Base-by-base conservation (phyloP, 2,888 invertebrate species). In the Odontocolon sp. region DNA sequence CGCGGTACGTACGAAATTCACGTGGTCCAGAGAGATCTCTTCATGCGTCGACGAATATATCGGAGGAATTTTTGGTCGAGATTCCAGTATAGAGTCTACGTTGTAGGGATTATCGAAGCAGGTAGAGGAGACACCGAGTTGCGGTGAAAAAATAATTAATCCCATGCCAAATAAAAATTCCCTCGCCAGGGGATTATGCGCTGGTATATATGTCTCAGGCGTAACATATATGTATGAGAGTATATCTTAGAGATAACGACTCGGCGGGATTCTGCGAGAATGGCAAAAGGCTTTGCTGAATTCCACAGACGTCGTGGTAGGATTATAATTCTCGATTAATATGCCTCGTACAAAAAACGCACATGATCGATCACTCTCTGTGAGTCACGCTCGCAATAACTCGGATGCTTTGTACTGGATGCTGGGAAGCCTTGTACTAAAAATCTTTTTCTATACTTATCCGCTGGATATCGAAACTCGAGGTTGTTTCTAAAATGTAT, bases 321-420 rank as follows among this genome's bases (percentile, higher is more conserved):
- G 74, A 84, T 81, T 81, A 82, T 81, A 79, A 81, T 81, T 74
- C 72, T 69, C 70, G 75, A 82, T 84, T 83, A 83, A 84, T 82
- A 81, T 74, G 74, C 70, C 56, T 67, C 70, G 47, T 18, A 68
- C 61, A 42, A 52, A 66, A 57, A 50, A 14, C 9, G 47, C 8
- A 23, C n/a, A 75, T 77, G 78, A 82, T 82, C 73, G 76, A 83
- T 82, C 64, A 78, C 33, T 68, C 56, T 54, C 66, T 61, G 40
- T 16, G 23, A 69, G 57, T 16, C n/a, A 5, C 33, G 21, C 28
- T 40, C 28, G 57, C 66, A 6, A 54, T 14, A 16, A 54, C 16
- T 54, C 33, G 16, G 33, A 54, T 31, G 31, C 54, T 11, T 52
- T 31, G 14, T 21, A 21, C n/a, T 45, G 1, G 45, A n/a, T 16